Conservation (phyloP, 2,797 vertebrate genomes). For the Hemitrygon akajei region DNA sequence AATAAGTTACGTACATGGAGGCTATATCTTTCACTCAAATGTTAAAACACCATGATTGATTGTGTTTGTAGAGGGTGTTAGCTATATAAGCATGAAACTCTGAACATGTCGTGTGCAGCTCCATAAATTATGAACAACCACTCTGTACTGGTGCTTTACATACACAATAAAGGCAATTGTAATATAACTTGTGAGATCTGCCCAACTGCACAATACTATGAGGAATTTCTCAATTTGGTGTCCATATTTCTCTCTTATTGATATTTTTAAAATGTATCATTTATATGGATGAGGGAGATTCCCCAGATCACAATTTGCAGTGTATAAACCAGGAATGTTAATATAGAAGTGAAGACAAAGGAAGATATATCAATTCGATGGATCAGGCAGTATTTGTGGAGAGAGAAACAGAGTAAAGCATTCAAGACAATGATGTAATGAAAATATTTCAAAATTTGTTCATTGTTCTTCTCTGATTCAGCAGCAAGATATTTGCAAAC, state of each 20-base stretch:
- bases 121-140: neutral
- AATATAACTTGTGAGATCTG: neutral
- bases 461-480: too few species aligned
- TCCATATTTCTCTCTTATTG: neutral
- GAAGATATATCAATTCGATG: too few species aligned
- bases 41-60: neutral
- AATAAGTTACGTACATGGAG: neutral
- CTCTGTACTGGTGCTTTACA: neutral
- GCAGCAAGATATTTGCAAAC: too few species aligned
- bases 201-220: neutral
- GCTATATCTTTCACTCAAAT: neutral
- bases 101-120: neutral
- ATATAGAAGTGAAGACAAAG: too few species aligned
- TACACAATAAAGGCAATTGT: neutral
- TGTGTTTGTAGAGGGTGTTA: neutral
- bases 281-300: neutral
- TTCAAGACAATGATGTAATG: too few species aligned
- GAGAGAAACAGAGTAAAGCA: too few species aligned
- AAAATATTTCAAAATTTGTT: too few species aligned
- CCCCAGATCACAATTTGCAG: neutral
- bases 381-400: too few species aligned
- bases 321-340: neutral
- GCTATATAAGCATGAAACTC: neutral
- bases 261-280: neutral
- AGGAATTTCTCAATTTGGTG: neutral